Evolutionary conservation across 1,140 invertebrate genomes (phyloP).

Genomic region (Cydia strobilella): DNA sequence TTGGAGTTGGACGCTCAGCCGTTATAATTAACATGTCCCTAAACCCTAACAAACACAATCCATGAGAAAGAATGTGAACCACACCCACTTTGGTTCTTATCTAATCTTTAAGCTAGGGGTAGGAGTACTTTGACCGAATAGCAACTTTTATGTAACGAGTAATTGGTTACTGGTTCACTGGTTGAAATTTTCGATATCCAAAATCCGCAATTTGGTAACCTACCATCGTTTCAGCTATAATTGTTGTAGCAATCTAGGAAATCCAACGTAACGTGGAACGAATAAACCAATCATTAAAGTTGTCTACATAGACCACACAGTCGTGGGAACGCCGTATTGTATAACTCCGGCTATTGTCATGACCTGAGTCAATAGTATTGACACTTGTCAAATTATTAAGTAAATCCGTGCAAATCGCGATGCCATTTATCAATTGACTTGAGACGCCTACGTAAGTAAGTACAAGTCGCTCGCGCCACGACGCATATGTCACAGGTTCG

Average conservation of each 20-base stretch:
- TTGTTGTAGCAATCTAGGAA: neutral
- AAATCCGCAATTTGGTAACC: neutral
- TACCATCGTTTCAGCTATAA: neutral
- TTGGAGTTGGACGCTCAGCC: no score
- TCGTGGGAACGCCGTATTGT: constrained; percentile 23
- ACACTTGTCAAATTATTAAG: constrained; percentile 27
- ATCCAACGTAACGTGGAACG: constrained; percentile 20
- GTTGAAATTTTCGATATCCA: neutral
- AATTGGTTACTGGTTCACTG: neutral
- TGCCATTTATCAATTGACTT: constrained; percentile 7
- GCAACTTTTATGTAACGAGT: neutral
- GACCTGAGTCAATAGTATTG: neutral
- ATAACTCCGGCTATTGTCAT: constrained; percentile 25
- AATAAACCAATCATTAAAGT: constrained; percentile 23
- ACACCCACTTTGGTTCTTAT: no score
- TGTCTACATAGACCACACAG: constrained; percentile 9
- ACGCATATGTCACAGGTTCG: neutral
- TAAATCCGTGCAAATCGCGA: constrained; percentile 22
- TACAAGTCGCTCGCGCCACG: neutral
- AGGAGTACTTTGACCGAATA: no score
- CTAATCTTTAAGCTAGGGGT: no score
- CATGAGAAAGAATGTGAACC: no score
- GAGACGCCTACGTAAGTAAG: neutral
- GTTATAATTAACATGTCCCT: no score
- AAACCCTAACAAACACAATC: no score